Base-by-base conservation (phyloP, 2,888 invertebrate genomes). In the Eupithecia subfuscata region DNA sequence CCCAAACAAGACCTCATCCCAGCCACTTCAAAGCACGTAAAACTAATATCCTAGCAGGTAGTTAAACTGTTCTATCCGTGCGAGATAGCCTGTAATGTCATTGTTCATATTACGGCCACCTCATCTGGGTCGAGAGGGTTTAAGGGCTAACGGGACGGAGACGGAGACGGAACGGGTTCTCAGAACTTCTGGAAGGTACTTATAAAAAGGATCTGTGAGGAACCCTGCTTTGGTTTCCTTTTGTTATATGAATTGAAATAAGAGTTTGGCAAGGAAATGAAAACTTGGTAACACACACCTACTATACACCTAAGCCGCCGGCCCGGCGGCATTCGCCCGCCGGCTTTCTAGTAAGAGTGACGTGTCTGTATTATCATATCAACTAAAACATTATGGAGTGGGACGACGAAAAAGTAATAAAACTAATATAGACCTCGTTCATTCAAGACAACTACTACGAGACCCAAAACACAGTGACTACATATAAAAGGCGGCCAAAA, bases 81-180 rank as follows among this genome's bases (percentile, higher is more conserved):
- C n/a, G 67, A 67, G 70, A 56, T 70, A 48, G 45, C 48, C 16
- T 52, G 69, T 69, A 70, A 70, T 70, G 70, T 70, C 70, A 37
- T 70, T 70, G 56, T 70, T 70, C 56, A 70, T 56, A 70, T 70
- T 67, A 67, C 30, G 34, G 64, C n/a, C 65, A 67, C 37, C 67
- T 67, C 64, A 64, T 64, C 67, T 37, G 34, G 37, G 40, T 18
- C 67, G n/a, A 67, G 40, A 37, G 6, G 12, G 40, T 67, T 67
- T 67, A 67, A 11, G 18, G 11, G 18, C 12, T 40, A 11, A 67
- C 67, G 67, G 37, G 67, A 67, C 67, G 67, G 40, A 37, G 37
- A 6, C 37, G 37, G 40, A n/a, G 18, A 11, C 34, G 37, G 9
- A 34, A 65, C 7, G 5, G 18, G n/a, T 40, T 40, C 37, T 64